phyloP scores from a whole-genome alignment of 2,888 invertebrate genomes.

The Bombylius discolor region DNA sequence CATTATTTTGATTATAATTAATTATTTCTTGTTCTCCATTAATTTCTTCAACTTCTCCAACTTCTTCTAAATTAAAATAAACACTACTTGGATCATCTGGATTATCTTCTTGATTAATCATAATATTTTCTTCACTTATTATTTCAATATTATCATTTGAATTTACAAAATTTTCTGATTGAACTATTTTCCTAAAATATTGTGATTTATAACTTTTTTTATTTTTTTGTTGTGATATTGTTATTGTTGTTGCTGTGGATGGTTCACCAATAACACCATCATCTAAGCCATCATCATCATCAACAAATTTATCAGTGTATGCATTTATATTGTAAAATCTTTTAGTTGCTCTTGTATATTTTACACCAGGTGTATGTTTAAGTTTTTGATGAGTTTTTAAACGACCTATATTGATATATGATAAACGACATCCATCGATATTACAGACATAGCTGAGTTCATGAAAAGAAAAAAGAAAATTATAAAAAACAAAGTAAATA shows the following conservation, averaged over 20 bases:
- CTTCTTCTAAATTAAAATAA: neutral
- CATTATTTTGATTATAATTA: neutral
- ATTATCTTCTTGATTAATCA: neutral
- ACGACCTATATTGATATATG: slow-evolving; percentile 9
- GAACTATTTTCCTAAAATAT: too few species aligned
- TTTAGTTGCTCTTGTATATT: neutral
- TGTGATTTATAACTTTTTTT: neutral
- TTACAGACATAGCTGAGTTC: slow-evolving; percentile 9
- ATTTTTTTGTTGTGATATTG: neutral
- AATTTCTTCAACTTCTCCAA: neutral
- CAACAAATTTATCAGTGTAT: slow-evolving; percentile 4
- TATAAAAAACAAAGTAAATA: neutral
- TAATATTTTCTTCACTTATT: neutral
- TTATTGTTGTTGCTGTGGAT: neutral
- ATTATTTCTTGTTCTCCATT: neutral
- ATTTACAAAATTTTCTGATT: neutral
- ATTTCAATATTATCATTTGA: neutral
- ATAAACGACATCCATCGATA: slow-evolving; percentile 6
- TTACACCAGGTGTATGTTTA: slow-evolving; percentile 5
- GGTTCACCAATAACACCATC: slow-evolving; percentile 8
- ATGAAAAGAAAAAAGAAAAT: neutral
- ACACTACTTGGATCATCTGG: neutral
- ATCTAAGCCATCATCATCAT: slow-evolving; percentile 11
- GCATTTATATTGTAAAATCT: neutral
- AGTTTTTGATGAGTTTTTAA: slow-evolving; percentile 9